A percentile compares a stretch with the other conserved stretches of the same genome.
Conservation (phyloP, 2,113 vertebrate genomes). For the Sturnus vulgaris region DNA sequence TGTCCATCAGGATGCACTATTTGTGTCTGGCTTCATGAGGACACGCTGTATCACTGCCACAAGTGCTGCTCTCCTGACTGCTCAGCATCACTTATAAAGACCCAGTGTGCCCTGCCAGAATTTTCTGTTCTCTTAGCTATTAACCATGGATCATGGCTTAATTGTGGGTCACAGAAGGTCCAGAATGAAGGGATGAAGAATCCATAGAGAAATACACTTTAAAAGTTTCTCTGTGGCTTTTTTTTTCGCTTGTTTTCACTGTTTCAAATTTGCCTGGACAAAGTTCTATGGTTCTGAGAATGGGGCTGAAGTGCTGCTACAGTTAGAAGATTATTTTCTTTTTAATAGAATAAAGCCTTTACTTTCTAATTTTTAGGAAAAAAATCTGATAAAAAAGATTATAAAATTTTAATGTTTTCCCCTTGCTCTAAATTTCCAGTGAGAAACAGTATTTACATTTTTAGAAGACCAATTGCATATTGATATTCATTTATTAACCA, state of each 20-base stretch:
- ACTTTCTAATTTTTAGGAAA: background rate
- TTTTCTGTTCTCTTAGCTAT: background rate
- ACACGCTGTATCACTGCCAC: background rate
- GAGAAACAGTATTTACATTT: background rate
- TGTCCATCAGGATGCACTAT: background rate
- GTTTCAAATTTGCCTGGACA: background rate
- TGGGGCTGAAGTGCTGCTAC: background rate
- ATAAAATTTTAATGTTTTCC: background rate
- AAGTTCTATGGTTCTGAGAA: background rate
- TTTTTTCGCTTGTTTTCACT: background rate
- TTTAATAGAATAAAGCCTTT: background rate
- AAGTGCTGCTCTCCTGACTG: background rate
- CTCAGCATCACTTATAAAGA: background rate
- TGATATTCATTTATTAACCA: background rate
- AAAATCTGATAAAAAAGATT: background rate
- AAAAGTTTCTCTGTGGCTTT: background rate
- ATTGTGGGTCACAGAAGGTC: background rate
- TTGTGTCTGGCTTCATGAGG: rapidly evolving
- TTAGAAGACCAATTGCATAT: background rate
- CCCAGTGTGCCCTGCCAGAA: background rate
- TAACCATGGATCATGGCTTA: background rate
- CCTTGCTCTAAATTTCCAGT: background rate
- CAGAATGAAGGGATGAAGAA: background rate
- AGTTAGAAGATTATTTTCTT: background rate
- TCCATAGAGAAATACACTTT: background rate